Evolutionary conservation across 2,113 vertebrate species (phyloP).

Genomic region (Pelmatolapia mariae): DNA sequence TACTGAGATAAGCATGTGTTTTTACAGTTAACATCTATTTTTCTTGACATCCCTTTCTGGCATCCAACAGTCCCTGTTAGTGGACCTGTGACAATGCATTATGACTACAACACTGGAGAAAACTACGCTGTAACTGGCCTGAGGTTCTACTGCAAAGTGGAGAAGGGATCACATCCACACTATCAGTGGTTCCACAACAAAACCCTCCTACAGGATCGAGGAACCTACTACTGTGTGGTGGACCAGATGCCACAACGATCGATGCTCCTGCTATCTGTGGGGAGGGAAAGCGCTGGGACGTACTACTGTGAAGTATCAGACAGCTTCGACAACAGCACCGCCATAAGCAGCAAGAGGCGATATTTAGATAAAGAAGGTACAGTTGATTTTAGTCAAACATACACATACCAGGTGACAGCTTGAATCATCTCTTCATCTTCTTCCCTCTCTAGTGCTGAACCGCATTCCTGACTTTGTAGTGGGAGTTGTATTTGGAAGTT

Average conservation of each 20-base stretch:
- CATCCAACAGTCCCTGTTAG: slow-evolving; percentile 46
- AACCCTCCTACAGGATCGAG: background rate
- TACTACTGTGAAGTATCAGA: slow-evolving; percentile 65
- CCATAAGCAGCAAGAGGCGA: slow-evolving; percentile 17
- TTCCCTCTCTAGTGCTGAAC: slow-evolving; percentile 42
- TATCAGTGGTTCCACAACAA: slow-evolving; percentile 65
- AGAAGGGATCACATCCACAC: slow-evolving; percentile 38
- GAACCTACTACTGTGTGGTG: slow-evolving; percentile 27
- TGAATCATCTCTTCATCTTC: background rate
- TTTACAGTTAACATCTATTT: background rate
- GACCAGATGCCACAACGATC: slow-evolving; percentile 18
- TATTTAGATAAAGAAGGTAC: slow-evolving; percentile 58
- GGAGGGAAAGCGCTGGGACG: slow-evolving; percentile 22
- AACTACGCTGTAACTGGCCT: slow-evolving; percentile 37
- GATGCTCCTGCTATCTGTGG: slow-evolving; percentile 10
- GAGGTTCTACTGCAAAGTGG: slow-evolving; percentile 48
- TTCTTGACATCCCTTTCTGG: background rate
- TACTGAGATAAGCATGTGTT: background rate
- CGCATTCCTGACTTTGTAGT: slow-evolving; percentile 13
- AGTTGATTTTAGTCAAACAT: background rate
- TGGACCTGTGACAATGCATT: slow-evolving; percentile 37
- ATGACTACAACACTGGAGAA: slow-evolving; percentile 1
- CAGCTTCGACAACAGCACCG: slow-evolving; percentile 49
- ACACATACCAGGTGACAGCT: background rate
- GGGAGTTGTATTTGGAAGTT: slow-evolving; percentile 55